Conservation (phyloP, 1,140 invertebrate species). For the Fragariocoptes setiger region DNA sequence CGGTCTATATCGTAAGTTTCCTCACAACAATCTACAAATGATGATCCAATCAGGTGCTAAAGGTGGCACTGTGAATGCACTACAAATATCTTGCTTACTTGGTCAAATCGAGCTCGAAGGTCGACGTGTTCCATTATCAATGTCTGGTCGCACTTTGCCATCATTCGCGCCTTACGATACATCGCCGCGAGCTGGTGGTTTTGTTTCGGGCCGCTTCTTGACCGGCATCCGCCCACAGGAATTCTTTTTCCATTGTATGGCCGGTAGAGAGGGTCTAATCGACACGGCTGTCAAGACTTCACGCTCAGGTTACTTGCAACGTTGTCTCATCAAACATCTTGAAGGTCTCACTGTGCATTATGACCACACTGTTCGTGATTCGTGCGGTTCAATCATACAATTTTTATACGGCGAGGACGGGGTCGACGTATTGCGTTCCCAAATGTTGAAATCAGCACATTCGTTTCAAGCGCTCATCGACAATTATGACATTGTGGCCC, state of each 20-base stretch:
- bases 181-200: slow-evolving; percentile 70
- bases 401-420: slow-evolving; percentile 95
- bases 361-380: slow-evolving; percentile 75
- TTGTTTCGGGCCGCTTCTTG: slow-evolving; percentile 76
- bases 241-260: slow-evolving; percentile 99
- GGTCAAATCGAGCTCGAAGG: slow-evolving; percentile 97
- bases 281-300: slow-evolving; percentile 56
- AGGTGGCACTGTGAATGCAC: slow-evolving; percentile 70
- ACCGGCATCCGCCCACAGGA: slow-evolving; percentile 89
- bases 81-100: slow-evolving; percentile 82
- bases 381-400: slow-evolving; percentile 73
- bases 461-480: slow-evolving; percentile 46
- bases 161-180: slow-evolving; percentile 70
- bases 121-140: slow-evolving; percentile 69
- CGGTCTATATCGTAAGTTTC: slow-evolving; percentile 51
- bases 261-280: slow-evolving; percentile 59
- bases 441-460: slow-evolving; percentile 44
- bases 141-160: slow-evolving; percentile 63
- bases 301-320: slow-evolving; percentile 81
- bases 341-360: slow-evolving; percentile 70
- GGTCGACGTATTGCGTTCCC: slow-evolving; percentile 53
- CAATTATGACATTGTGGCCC: slow-evolving; percentile 29
- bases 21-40: slow-evolving; percentile 74
- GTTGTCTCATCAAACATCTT: slow-evolving; percentile 88
- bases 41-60: slow-evolving; percentile 97